Evolutionary conservation across 2,797 vertebrate species (phyloP), one percentile per base, ranked within the genome.

Genomic region (Xenentodon cancila): DNA sequence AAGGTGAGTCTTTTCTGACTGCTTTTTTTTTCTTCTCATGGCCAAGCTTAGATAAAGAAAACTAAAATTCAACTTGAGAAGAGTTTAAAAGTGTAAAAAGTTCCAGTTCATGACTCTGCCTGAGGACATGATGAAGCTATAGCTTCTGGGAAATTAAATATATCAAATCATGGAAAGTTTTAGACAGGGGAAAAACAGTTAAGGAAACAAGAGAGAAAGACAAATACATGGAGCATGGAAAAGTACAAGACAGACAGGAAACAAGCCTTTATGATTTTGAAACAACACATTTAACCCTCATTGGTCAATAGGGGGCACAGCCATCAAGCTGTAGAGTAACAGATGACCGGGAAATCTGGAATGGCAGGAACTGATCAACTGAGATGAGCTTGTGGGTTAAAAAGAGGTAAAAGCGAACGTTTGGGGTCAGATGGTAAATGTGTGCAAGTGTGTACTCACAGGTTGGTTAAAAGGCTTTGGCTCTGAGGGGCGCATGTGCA

Each of bases 401-500:
- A 22, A 19, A 40, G 27, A 57, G 25, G 27, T 32, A 50, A 51
- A n/a, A 56, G 25, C 7, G 34, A n/a, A 48, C 13, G 1, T 62
- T 30, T 40, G 32, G 40, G 27, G 48, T 62, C 43, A 19, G 37
- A 19, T 20, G 45, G 18, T 46, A 18, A 46, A 46, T 32, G 7
- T n/a, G 42, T 45, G 58, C 7, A 7, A 18, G 25, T 54, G 48
- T 72, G 58, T 67, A 88, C 87, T 89, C 69, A 99, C 97, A 87
- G 97, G 97, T 79, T 99, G 97, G 92, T 95, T 97, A 91, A 97
- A 98, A 88, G 95, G 94, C 92, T 99, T 99, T 92, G 97, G 97
- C 94, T 99, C 97, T 5, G 97, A 97, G 55, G 97, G 97, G 84
- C 97, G 95, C 97, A 99, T 99, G 92, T 99, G 97, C 77, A 99